These are phyloP conservation scores for Drosophila sproati DNA, from an alignment of 1,140 invertebrate species.

Conservation along the genomic window DNA sequence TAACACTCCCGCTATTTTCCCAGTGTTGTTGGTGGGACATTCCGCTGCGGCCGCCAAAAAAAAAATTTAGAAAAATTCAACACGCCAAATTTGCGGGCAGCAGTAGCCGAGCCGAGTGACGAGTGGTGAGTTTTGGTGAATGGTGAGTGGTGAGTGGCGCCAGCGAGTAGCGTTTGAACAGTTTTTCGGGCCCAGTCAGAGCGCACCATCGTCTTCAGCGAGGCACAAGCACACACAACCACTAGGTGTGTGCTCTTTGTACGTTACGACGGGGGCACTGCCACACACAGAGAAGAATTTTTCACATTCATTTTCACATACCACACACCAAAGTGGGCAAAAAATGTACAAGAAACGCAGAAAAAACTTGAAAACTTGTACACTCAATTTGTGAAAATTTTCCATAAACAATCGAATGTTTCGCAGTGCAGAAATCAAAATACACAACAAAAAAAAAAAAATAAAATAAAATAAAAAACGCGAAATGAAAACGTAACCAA, in stretches of 20 bases:
- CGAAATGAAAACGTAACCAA: slow-evolving; percentile 39
- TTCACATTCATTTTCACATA: slow-evolving; percentile 45
- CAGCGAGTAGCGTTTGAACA: slow-evolving; percentile 38
- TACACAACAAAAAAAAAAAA: neutral
- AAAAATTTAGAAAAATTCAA: slow-evolving; percentile 30
- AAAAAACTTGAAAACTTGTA: slow-evolving; percentile 59
- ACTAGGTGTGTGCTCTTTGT: slow-evolving; percentile 82
- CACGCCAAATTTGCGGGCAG: slow-evolving; percentile 49
- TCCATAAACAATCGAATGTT: slow-evolving; percentile 25
- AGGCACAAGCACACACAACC: slow-evolving; percentile 70
- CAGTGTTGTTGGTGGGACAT: slow-evolving; percentile 62
- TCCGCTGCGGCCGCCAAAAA: slow-evolving; percentile 45
- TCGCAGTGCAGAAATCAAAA: slow-evolving; percentile 9
- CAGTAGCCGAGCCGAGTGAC: slow-evolving; percentile 32
- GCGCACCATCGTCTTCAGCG: slow-evolving; percentile 80
- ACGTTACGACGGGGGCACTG: slow-evolving; percentile 71
- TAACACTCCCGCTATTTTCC: slow-evolving; percentile 62
- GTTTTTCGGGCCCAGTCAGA: slow-evolving; percentile 61
- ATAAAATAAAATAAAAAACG: slow-evolving; percentile 26
- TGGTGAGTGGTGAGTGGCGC: slow-evolving; percentile 35
- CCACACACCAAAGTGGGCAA: slow-evolving; percentile 36
- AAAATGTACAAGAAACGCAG: slow-evolving; percentile 59
- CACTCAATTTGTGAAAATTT: slow-evolving; percentile 54
- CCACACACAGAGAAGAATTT: slow-evolving; percentile 59
- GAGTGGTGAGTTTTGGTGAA: neutral